Evolutionary conservation across 2,888 invertebrate species (phyloP).

Genomic region (Bellardia bayeri): DNA sequence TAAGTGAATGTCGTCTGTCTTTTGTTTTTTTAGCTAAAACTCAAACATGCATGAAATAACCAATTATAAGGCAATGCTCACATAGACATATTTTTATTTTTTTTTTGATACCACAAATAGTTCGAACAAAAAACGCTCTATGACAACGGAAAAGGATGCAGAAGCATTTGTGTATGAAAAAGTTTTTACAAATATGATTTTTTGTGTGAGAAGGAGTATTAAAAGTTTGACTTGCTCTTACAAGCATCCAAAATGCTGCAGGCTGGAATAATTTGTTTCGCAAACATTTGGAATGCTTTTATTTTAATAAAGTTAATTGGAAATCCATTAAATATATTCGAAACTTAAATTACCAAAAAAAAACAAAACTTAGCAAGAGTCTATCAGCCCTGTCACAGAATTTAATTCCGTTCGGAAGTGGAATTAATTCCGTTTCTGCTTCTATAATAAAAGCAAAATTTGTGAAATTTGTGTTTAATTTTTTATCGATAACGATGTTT

Average conservation of each 20-base stretch:
- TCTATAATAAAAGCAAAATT: too few species aligned
- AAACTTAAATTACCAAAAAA: not conserved
- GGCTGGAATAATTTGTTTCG: conserved; percentile 10
- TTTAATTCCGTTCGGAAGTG: too few species aligned
- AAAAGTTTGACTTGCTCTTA: conserved; percentile 29
- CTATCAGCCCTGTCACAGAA: too few species aligned
- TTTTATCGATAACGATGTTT: too few species aligned
- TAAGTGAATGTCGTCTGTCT: conserved; percentile 25
- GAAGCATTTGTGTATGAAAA: conserved; percentile 7
- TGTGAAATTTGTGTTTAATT: too few species aligned
- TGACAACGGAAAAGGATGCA: conserved; percentile 23
- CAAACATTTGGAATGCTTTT: conserved; percentile 5
- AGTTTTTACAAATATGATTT: conserved; percentile 16
- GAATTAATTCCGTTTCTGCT: too few species aligned
- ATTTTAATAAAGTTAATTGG: conserved; percentile 1
- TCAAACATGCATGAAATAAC: conserved; percentile 70
- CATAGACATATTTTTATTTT: conserved; percentile 18
- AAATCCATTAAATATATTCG: not conserved
- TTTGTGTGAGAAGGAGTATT: not conserved
- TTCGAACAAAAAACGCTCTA: not conserved
- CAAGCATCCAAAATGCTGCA: conserved; percentile 4
- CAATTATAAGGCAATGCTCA: conserved; percentile 59
- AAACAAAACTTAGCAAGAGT: too few species aligned
- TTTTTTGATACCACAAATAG: conserved; percentile 10
- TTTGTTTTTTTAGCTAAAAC: conserved; percentile 36